Base-by-base conservation (phyloP, 1,140 invertebrate genomes). In the Stratiolaelaps scimitus region DNA sequence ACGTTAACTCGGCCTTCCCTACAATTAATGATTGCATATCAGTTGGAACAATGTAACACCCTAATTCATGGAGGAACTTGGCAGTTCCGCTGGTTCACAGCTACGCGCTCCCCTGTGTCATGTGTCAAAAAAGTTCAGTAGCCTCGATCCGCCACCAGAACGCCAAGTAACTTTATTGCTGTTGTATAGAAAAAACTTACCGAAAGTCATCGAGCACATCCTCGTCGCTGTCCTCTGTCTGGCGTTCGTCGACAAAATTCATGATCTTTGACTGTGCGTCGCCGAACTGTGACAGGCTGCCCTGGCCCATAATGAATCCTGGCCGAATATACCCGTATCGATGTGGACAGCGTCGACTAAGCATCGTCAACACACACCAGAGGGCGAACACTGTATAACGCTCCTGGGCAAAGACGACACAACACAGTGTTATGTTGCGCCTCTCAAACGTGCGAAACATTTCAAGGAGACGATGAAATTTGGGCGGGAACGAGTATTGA, bases 1-100 rank as follows among this genome's bases (percentile, higher is more conserved):
- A 90, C 79, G 74, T 95, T 95, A 0, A 81, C 48, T 43, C 76
- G 74, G 43, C 69, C 69, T 20, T 64, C 23, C 10, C 53, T 60
- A 30, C 17, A 60, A 48, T n/a, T 10, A 40, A 40, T 40, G 34
- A 10, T 40, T 4, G 34, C 10, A 40, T 6, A 40, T 40, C 10
- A 10, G 10, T 40, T 40, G 34, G 10, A n/a, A n/a, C n/a, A n/a
- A n/a, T n/a, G n/a, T 40, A 4, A 40, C 4, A 40, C 34, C 34
- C 34, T 10, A 6, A 40, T 40, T 40, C 10, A 40, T 10, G n/a
- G n/a, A n/a, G n/a, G 34, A 40, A 6, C 10, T 40, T 40, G 34
- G 4, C 4, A 10, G 10, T 40, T 40, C 10, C 10, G 34, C n/a
- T n/a, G n/a, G n/a, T n/a, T n/a, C n/a, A n/a, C n/a, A n/a, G n/a